Conservation (phyloP, 2,797 vertebrate genomes). For the Syngnathus rostellatus region DNA sequence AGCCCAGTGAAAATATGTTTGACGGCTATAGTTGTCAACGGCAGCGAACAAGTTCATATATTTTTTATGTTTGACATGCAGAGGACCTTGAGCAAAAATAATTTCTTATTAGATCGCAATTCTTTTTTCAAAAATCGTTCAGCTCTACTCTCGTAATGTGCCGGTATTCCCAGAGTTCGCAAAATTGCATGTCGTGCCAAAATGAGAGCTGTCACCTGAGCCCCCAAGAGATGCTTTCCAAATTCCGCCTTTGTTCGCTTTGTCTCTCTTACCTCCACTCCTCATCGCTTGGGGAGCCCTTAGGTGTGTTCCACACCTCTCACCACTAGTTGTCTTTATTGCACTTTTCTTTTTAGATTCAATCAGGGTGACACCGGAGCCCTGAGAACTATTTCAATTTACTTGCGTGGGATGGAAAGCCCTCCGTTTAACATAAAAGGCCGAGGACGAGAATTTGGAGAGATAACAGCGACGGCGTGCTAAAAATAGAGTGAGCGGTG, state of each 20-base stretch:
- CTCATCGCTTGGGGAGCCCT: constrained; percentile 57
- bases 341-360: constrained; percentile 75
- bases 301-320: constrained; percentile 30
- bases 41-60: no score
- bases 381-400: constrained; percentile 78
- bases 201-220: constrained; percentile 60
- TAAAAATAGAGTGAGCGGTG: constrained; percentile 33
- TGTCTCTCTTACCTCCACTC: constrained; percentile 9
- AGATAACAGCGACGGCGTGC: constrained; percentile 46
- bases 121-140: no score
- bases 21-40: no score
- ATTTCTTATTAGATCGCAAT: no score
- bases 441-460: constrained; percentile 23
- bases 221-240: constrained; percentile 44
- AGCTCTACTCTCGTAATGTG: constrained; percentile 39
- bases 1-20: no score
- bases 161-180: constrained; percentile 53
- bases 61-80: no score
- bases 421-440: constrained; percentile 48
- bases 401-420: constrained; percentile 63
- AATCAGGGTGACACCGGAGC: constrained; percentile 65
- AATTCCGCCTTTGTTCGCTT: not conserved
- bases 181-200: constrained; percentile 60
- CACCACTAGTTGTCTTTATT: constrained; percentile 64
- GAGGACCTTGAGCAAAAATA: no score